Evolutionary conservation across 2,888 invertebrate species (phyloP).

Genomic region (Arrhopalites spinosus): DNA sequence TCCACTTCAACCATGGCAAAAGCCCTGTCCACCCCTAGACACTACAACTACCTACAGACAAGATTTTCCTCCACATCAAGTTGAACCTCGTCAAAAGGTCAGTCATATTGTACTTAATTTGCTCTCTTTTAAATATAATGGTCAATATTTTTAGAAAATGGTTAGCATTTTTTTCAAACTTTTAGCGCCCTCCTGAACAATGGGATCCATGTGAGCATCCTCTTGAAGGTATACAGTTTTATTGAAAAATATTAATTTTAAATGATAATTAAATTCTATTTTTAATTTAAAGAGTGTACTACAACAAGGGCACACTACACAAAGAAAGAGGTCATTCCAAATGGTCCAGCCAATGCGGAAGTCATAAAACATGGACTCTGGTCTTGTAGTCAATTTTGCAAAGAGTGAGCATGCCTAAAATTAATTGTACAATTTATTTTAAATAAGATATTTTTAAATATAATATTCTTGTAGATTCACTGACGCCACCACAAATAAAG

Average conservation of each 20-base stretch:
- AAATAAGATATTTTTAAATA: no score
- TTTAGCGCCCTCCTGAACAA: slow-evolving; percentile 16
- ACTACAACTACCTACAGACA: slow-evolving; percentile 45
- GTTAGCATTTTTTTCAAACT: background rate
- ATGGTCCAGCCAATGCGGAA: slow-evolving; percentile 46
- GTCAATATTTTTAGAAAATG: no score
- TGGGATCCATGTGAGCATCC: slow-evolving; percentile 52
- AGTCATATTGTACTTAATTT: no score
- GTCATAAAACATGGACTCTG: slow-evolving; percentile 44
- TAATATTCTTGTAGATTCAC: slow-evolving; percentile 31
- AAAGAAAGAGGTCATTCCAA: slow-evolving; percentile 47
- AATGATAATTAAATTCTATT: background rate
- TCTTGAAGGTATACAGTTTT: slow-evolving; percentile 40
- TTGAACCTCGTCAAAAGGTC: slow-evolving; percentile 32
- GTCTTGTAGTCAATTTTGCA: slow-evolving; percentile 50
- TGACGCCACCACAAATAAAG: slow-evolving; percentile 41
- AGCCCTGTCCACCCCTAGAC: slow-evolving; percentile 43
- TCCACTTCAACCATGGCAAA: background rate
- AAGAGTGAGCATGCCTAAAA: no score
- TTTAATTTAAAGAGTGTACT: slow-evolving; percentile 39
- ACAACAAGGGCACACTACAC: slow-evolving; percentile 46
- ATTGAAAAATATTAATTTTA: background rate
- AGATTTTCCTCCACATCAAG: slow-evolving; percentile 37
- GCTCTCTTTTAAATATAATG: no score
- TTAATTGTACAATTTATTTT: no score